Evolutionary conservation across 2,888 invertebrate species (phyloP), one percentile per base, ranked within the genome.

Genomic region (Ichneumoninae sp.): DNA sequence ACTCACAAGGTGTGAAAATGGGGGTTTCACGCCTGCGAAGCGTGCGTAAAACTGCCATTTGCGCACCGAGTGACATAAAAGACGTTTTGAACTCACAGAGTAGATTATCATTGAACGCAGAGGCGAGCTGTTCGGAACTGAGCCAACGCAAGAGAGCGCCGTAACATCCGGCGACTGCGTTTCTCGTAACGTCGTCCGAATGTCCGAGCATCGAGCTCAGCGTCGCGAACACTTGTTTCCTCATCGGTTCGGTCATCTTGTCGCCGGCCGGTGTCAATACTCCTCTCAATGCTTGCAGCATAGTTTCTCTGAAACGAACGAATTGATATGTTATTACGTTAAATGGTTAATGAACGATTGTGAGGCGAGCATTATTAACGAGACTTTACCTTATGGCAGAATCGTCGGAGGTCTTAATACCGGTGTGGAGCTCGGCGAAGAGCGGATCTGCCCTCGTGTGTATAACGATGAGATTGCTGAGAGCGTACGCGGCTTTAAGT

Each of bases 361-460:
- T 54, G 3, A n/a, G 16, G 16, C 19, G 72, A 72, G 54, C n/a
- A 50, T 10, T 66, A 62, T 33, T n/a, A 66, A 76, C 71, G 69
- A 44, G 65, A 75, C 33, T 74, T 10, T 89, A 96, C 96, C 95
- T 95, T 86, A 98, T 96, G 60, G 96, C 95, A 47, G 97, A 95
- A 93, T 99, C 99, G 91, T 98, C 98, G 0, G 97, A 95, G 88
- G 95, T 96, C 93, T 97, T 97, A 80, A 98, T 96, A 57, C 97
- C 97, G 90, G 97, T 97, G 93, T 98, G 97, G 91, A 99, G 95
- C 93, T 99, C 99, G 16, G 96, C 96, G 94, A 99, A 98, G n/a
- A 99, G 95, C 8, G 98, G 97, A 95, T 99, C 99, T 0, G 98
- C 97, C 85, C 98, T 96, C 72, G 97, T 97, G 94, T 99, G 99